phyloP scores from a whole-genome alignment of 2,113 vertebrate species.

The Corvus hawaiiensis region DNA sequence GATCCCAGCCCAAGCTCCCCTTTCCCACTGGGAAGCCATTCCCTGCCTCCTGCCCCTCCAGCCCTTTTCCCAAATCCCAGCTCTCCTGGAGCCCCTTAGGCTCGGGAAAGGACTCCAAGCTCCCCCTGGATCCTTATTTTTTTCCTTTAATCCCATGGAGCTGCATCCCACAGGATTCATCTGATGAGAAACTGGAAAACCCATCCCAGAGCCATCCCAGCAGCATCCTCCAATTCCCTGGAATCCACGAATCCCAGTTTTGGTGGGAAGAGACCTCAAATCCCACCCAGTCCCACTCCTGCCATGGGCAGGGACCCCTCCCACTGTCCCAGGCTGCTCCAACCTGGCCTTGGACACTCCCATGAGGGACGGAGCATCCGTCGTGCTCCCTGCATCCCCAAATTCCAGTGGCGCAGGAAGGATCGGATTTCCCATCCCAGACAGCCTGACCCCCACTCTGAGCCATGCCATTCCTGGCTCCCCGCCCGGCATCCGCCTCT shows the following conservation, averaged over 20 bases:
- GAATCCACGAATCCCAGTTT: background rate
- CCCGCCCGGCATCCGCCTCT: rapidly evolving
- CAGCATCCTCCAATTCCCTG: background rate
- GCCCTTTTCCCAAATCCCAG: background rate
- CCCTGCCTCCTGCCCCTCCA: background rate
- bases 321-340: rapidly evolving
- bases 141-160: background rate
- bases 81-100: background rate
- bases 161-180: background rate
- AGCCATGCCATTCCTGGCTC: rapidly evolving
- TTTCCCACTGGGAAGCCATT: background rate
- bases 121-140: background rate
- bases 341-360: background rate
- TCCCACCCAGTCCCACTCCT: background rate
- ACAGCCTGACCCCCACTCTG: rapidly evolving
- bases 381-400: rapidly evolving
- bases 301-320: background rate
- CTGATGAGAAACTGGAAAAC: background rate
- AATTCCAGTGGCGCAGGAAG: rapidly evolving
- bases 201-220: background rate
- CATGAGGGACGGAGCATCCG: background rate
- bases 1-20: background rate
- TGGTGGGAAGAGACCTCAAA: background rate
- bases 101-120: rapidly evolving
- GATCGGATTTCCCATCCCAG: rapidly evolving